Conservation (phyloP, 2,113 vertebrate genomes). For the Pogonocichla stellata region DNA sequence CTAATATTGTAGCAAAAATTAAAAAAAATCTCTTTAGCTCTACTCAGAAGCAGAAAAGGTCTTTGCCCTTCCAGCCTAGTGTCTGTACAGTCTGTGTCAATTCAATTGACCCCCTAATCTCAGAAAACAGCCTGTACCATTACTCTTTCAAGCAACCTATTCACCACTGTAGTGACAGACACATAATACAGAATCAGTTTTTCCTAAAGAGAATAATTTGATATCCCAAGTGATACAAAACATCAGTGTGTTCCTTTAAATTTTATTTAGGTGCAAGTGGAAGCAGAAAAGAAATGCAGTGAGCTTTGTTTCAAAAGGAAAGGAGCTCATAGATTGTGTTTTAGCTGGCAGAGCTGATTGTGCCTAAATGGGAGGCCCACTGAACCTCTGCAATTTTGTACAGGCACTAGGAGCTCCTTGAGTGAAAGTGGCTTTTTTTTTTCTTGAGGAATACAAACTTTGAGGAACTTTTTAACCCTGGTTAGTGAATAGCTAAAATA, state of each 20-base stretch:
- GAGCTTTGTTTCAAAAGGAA: background rate
- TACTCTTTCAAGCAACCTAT: background rate
- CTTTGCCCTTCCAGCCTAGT: background rate
- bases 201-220: background rate
- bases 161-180: background rate
- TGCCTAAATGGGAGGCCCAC: background rate
- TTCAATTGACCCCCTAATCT: background rate
- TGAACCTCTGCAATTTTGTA: background rate
- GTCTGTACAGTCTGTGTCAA: background rate
- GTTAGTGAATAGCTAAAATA: background rate
- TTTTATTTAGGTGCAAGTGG: background rate
- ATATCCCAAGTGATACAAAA: background rate
- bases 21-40: background rate
- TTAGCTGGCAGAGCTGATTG: background rate
- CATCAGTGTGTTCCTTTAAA: background rate
- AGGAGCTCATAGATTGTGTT: background rate
- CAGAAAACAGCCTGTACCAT: background rate
- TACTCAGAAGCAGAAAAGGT: background rate
- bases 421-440: background rate
- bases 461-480: background rate
- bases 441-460: background rate
- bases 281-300: background rate
- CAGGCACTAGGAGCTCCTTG: background rate
- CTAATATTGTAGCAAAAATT: background rate
- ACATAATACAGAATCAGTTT: background rate